These are phyloP conservation scores for Leucopternis melanops DNA, from an alignment of 2,113 vertebrate species.

Conservation along the genomic window DNA sequence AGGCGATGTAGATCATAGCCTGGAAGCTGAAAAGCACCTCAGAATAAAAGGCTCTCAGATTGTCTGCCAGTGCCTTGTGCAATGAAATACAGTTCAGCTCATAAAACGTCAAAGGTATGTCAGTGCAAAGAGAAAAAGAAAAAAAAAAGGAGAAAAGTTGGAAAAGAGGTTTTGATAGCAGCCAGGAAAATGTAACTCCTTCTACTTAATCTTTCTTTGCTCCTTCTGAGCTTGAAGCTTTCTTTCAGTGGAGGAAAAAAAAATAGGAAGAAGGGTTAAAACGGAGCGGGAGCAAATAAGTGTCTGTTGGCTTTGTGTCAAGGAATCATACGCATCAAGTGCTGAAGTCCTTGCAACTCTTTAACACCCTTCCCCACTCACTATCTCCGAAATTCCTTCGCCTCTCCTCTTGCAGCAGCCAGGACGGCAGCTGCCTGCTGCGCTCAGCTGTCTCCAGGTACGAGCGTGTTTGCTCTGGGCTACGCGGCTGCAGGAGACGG, in stretches of 20 bases:
- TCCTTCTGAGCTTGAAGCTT: background rate
- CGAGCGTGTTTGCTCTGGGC: background rate
- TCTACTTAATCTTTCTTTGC: background rate
- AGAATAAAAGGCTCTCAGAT: constrained; percentile 1
- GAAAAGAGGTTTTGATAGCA: background rate
- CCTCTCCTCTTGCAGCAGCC: background rate
- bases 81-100: constrained; percentile 3
- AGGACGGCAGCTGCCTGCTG: background rate
- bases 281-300: background rate
- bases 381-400: background rate
- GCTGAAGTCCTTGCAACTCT: background rate
- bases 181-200: constrained; percentile 36
- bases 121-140: background rate
- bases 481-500: accelerated
- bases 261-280: background rate
- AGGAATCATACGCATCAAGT: background rate
- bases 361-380: background rate
- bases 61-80: constrained; percentile 10
- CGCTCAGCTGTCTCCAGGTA: background rate
- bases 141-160: background rate
- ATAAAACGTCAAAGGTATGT: constrained; percentile 25
- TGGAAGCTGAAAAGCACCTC: constrained; percentile 26
- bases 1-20: background rate
- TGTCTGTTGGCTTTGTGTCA: background rate
- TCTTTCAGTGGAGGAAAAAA: background rate